These are phyloP conservation scores for Asobara japonica DNA, from an alignment of 1,140 invertebrate species.

Conservation along the genomic window DNA sequence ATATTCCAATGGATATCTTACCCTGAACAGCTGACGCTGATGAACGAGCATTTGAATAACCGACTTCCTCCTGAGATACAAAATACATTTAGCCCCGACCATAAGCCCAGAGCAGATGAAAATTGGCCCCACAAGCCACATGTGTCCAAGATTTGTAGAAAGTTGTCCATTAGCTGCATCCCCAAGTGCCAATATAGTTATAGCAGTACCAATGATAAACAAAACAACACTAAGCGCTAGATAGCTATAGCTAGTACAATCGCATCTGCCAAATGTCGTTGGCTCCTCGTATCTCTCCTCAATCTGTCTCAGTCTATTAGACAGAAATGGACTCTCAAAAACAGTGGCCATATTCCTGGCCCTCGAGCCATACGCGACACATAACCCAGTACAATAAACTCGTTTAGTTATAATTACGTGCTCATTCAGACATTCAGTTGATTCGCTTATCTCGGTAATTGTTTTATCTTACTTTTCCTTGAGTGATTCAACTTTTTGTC, in stretches of 20 bases:
- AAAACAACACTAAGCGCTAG: slow-evolving; percentile 72
- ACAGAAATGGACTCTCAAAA: slow-evolving; percentile 71
- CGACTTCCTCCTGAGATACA: slow-evolving; percentile 74
- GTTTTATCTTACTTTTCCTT: not conserved
- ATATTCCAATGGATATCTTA: slow-evolving; percentile 56
- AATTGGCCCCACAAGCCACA: slow-evolving; percentile 77
- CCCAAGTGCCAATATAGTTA: slow-evolving; percentile 73
- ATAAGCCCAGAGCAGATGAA: slow-evolving; percentile 76
- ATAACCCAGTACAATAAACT: not conserved
- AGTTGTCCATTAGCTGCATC: slow-evolving; percentile 69
- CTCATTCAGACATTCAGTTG: not conserved
- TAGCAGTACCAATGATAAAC: slow-evolving; percentile 73
- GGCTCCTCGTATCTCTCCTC: slow-evolving; percentile 71
- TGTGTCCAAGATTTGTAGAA: slow-evolving; percentile 71
- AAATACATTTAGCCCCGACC: slow-evolving; percentile 75
- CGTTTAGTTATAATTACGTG: not conserved
- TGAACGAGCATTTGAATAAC: slow-evolving; percentile 74
- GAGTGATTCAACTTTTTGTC: too few relatives aligned
- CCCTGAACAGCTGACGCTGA: slow-evolving; percentile 71
- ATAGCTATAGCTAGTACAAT: slow-evolving; percentile 75
- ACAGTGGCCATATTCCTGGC: slow-evolving; percentile 68
- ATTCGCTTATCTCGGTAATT: not conserved
- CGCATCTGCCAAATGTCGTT: slow-evolving; percentile 71
- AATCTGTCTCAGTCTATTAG: slow-evolving; percentile 69
- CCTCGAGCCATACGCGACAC: slow-evolving; percentile 40